phyloP scores from a whole-genome alignment of 2,888 invertebrate genomes.

The Oscheius sp. region DNA sequence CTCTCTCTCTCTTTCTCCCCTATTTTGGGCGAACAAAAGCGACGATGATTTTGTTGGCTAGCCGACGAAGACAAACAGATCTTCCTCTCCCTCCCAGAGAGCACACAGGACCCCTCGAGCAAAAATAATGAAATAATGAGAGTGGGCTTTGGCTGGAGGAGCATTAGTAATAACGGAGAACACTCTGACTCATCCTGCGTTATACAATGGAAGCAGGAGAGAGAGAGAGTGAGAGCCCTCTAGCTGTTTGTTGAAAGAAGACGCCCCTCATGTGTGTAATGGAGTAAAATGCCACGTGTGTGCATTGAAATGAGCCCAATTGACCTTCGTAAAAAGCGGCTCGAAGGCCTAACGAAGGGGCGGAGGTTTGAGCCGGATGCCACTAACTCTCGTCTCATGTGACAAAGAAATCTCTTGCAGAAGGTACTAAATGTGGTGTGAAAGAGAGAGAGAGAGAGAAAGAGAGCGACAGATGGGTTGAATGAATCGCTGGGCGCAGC shows the following conservation, averaged over 20 bases:
- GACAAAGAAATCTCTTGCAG: background rate
- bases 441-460: background rate
- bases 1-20: no score
- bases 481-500: background rate
- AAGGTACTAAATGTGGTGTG: background rate
- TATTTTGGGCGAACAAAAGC: constrained; percentile 15
- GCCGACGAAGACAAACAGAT: constrained; percentile 12
- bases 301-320: background rate
- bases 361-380: background rate
- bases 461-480: background rate
- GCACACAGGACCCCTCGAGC: constrained; percentile 11
- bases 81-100: background rate
- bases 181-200: no score
- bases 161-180: background rate
- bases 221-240: background rate
- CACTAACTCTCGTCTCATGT: background rate
- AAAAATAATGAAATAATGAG: constrained; percentile 25
- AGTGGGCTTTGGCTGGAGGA: background rate
- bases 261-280: constrained; percentile 4
- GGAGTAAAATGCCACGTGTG: constrained; percentile 22
- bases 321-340: background rate
- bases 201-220: background rate
- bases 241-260: constrained; percentile 21
- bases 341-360: background rate
- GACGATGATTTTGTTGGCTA: constrained; percentile 9